Conservation (phyloP, 2,113 vertebrate genomes). For the Andinoacara biseriatus region DNA sequence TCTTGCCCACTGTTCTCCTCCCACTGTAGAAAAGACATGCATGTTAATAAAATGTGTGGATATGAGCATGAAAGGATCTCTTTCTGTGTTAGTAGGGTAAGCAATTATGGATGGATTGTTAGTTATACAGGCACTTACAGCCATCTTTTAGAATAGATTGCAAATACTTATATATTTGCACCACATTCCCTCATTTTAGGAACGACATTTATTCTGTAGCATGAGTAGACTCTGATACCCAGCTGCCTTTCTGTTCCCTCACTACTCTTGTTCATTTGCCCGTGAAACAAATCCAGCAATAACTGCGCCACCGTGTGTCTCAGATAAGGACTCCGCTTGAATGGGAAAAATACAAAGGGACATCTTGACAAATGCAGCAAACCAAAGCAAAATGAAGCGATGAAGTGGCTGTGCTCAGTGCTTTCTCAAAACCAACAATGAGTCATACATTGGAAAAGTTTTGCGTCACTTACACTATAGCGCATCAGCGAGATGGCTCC, state of each 20-base stretch:
- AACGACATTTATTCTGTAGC: neutral
- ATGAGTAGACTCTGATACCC: neutral
- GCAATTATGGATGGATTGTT: neutral
- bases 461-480: neutral
- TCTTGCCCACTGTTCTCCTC: neutral
- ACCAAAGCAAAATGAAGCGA: conserved; percentile 3
- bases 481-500: neutral
- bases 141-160: neutral
- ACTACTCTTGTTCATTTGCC: conserved; percentile 48
- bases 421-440: conserved; percentile 33
- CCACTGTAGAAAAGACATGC: neutral
- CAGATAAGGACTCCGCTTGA: conserved; percentile 40
- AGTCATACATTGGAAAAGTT: conserved; percentile 27
- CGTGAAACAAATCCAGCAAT: conserved; percentile 55
- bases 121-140: neutral
- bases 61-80: neutral
- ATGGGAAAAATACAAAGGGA: conserved; percentile 22
- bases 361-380: conserved; percentile 39
- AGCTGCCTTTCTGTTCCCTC: neutral
- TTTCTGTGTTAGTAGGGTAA: neutral
- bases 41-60: neutral
- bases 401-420: conserved; percentile 1
- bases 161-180: neutral
- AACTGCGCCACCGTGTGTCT: conserved; percentile 50
- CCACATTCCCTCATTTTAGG: neutral